A percentile compares a stretch with the other conserved stretches of the same genome.
Conservation (phyloP, 2,797 vertebrate genomes). For the Vultur gryphus region DNA sequence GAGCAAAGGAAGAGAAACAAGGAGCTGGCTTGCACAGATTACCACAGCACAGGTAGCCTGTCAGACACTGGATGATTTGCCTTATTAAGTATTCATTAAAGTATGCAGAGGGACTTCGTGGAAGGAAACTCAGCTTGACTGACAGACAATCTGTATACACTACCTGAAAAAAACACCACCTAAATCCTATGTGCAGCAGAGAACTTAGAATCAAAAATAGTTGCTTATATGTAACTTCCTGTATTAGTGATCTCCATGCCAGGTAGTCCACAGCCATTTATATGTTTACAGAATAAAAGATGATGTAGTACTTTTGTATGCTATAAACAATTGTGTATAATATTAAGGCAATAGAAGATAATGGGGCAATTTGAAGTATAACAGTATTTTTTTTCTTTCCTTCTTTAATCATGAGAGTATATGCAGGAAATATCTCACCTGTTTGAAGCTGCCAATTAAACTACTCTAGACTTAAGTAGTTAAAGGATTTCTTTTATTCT, state of each 20-base stretch:
- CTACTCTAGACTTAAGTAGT: not conserved
- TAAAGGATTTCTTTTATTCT: not conserved
- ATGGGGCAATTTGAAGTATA: not conserved
- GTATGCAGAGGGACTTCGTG: not conserved
- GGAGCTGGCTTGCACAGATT: not conserved
- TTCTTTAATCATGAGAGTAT: not conserved
- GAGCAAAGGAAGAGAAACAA: not conserved
- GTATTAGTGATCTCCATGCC: not conserved
- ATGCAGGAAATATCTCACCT: not conserved
- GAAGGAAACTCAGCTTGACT: not conserved
- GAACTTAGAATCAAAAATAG: not conserved
- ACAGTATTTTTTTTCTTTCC: fast-evolving
- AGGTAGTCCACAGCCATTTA: not conserved
- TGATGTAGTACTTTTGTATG: not conserved
- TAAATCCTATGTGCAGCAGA: not conserved
- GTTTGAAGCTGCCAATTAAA: not conserved
- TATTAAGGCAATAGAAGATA: not conserved
- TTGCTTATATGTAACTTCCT: not conserved
- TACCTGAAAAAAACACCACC: not conserved
- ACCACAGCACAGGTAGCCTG: not conserved
- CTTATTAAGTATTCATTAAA: slow-evolving; percentile 7
- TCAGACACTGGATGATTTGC: not conserved
- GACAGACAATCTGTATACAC: not conserved
- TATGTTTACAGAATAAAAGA: not conserved
- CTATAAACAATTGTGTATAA: not conserved